Percentiles rank a stretch among this genome's conserved stretches.
Conservation (phyloP, 2,888 invertebrate species). For the Melinaea menophilus region DNA sequence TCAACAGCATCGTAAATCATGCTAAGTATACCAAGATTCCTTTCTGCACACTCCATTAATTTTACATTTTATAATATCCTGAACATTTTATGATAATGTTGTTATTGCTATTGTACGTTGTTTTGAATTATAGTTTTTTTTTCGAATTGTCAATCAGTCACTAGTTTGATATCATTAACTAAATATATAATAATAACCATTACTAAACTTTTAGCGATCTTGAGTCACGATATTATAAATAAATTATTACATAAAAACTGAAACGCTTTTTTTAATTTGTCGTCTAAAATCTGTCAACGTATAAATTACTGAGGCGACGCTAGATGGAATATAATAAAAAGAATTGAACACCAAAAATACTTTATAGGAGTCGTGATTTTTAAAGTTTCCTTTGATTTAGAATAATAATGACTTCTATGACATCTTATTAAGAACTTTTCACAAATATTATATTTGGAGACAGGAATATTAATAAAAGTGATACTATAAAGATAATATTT, state of each 20-base stretch:
- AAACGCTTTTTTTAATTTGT: background rate
- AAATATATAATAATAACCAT: no score
- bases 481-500: background rate
- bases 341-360: background rate
- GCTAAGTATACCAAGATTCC: conserved; percentile 9
- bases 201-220: background rate
- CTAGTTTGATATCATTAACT: no score
- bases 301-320: background rate
- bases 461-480: conserved; percentile 10
- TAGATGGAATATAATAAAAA: background rate
- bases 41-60: conserved; percentile 8
- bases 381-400: conserved; percentile 5
- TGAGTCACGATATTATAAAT: no score
- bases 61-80: background rate
- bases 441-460: conserved; percentile 8
- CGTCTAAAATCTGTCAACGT: background rate
- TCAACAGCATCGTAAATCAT: conserved; percentile 54
- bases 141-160: no score
- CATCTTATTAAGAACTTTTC: conserved; percentile 15
- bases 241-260: no score
- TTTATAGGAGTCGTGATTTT: conserved; percentile 3
- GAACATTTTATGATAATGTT: background rate
- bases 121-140: background rate
- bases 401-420: conserved; percentile 10
- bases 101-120: background rate